Percentiles rank a stretch among this genome's conserved stretches.
Conservation (phyloP, 2,888 invertebrate species). For the Cantharis nigra region DNA sequence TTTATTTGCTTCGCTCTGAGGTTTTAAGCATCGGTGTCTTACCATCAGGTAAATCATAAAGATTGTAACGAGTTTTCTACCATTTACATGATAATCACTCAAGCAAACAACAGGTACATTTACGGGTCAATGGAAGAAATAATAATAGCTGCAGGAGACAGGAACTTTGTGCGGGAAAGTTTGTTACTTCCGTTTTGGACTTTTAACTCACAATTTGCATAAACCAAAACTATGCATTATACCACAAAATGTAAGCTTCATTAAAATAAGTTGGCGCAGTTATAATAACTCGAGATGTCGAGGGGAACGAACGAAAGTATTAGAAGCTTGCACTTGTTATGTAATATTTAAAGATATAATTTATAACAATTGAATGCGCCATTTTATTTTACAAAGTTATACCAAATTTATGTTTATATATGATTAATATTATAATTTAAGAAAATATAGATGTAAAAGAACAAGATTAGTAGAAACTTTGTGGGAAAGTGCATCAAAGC, state of each 20-base stretch:
- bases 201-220: not conserved
- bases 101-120: slow-evolving; percentile 27
- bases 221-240: not conserved
- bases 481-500: slow-evolving; percentile 43
- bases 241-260: not conserved
- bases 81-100: slow-evolving; percentile 12
- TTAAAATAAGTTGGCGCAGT: not conserved
- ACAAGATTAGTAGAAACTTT: slow-evolving; percentile 31
- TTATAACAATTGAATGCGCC: not conserved
- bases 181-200: slow-evolving; percentile 19
- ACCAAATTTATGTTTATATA: not conserved
- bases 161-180: slow-evolving; percentile 30
- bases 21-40: not conserved
- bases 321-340: not conserved
- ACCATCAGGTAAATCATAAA: not conserved
- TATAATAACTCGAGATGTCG: not conserved
- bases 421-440: slow-evolving; percentile 4
- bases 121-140: slow-evolving; percentile 30
- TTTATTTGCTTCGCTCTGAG: not conserved
- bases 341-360: not conserved
- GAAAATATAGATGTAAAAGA: slow-evolving; percentile 19
- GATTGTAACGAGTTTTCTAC: not conserved
- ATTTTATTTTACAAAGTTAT: not conserved
- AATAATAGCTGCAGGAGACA: slow-evolving; percentile 20
- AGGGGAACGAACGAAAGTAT: not conserved